Evolutionary conservation across 2,888 invertebrate species (phyloP), one percentile per base, ranked within the genome.

Genomic region (Leucophora obtusa): DNA sequence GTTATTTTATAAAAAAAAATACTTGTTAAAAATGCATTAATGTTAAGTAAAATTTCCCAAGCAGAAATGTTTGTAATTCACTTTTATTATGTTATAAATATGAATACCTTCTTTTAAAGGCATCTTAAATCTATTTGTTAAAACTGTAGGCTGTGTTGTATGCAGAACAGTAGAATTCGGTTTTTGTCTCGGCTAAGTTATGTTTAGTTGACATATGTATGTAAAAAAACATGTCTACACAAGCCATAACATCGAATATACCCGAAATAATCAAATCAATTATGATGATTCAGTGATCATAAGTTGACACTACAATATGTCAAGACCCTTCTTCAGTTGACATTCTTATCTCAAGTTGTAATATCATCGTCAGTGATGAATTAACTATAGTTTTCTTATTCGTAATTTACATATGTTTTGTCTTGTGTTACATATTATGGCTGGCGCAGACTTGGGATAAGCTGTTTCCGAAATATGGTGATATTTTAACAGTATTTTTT

Each of bases 21-120:
- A 28, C 18, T 69, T 47, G 38, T 69, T 50, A 15, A 51, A 72
- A 43, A 54, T 54, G n/a, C 60, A 68, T 69, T 58, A 47, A 72
- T 58, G 53, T 72, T 60, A 56, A 69, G 75, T 82, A 83, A 72
- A 83, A 85, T 70, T 85, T 85, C 87, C 87, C 87, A 87, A 87
- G 87, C 87, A 87, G 87, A 86, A 87, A 85, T 60, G 21, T 35
- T 18, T 60, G 11, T 17, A 38, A 21, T 17, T 24, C 11, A 50
- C 54, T 50, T 54, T 18, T 66, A 47, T 56, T n/a, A 14, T 62
- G 62, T 68, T 4, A 28, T 28, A 6, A 28, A 28, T 6, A 28
- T 28, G 28, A 28, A 28, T 28, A 28, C 28, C 51, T 28, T 43
- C 51, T 28, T 43, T 54, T n/a, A 38, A 24, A 74, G 72, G 78